These are phyloP conservation scores for Rhegmatorhina hoffmannsi DNA, from an alignment of 2,113 vertebrate genomes.

Conservation along the genomic window DNA sequence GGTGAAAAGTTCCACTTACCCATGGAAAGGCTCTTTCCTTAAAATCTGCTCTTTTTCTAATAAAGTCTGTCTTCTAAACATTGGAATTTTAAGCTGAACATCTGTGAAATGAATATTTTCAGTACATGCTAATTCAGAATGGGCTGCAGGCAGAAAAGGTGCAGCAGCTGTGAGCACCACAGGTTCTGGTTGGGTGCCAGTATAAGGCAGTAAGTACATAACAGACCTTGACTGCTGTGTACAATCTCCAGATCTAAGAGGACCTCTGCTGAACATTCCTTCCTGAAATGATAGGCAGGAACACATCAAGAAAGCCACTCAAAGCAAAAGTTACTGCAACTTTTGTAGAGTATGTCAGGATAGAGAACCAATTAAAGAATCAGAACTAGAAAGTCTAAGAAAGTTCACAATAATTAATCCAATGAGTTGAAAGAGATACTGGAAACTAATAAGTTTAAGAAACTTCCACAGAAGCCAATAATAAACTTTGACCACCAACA, in stretches of 20 bases:
- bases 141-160: conserved; percentile 61
- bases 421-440: not conserved
- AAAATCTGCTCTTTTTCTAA: conserved; percentile 9
- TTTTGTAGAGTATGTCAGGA: not conserved
- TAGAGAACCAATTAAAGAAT: not conserved
- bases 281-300: not conserved
- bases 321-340: not conserved
- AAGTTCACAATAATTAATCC: not conserved
- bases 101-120: conserved; percentile 62
- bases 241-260: not conserved
- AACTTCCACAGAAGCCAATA: not conserved
- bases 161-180: conserved; percentile 62
- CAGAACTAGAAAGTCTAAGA: not conserved
- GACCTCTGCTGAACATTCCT: not conserved
- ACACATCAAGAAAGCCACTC: not conserved
- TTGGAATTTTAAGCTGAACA: conserved; percentile 55
- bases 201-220: not conserved
- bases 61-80: not conserved
- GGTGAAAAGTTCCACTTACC: not conserved
- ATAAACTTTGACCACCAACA: not conserved
- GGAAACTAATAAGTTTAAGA: not conserved
- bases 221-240: not conserved
- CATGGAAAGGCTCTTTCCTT: not conserved
- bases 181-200: conserved; percentile 60
- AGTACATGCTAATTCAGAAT: conserved; percentile 57